A percentile compares a stretch with the other conserved stretches of the same genome.
Conservation (phyloP, 2,888 invertebrate genomes). For the Caenorhabditis sp. region DNA sequence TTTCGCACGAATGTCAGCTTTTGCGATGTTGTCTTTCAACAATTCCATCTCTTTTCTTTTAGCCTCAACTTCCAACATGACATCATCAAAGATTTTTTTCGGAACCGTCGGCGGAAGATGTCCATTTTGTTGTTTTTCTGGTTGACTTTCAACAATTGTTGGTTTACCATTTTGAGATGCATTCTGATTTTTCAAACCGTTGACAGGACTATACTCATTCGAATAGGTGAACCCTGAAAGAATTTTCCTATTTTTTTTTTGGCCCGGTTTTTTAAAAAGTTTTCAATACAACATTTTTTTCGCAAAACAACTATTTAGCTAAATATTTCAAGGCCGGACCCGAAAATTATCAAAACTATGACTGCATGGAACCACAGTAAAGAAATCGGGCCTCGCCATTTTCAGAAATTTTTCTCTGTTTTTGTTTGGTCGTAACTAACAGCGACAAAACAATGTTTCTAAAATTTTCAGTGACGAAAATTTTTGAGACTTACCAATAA, state of each 20-base stretch:
- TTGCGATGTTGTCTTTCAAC: slow-evolving; percentile 17
- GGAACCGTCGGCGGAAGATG: slow-evolving; percentile 8
- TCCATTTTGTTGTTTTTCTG: slow-evolving; percentile 8
- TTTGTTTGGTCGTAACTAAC: too few species aligned
- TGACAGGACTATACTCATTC: slow-evolving; percentile 74
- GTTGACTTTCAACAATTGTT: not conserved
- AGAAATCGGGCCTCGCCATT: too few species aligned
- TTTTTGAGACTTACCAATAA: slow-evolving; percentile 77
- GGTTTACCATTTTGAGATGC: slow-evolving; percentile 6
- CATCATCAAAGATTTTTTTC: slow-evolving; percentile 14
- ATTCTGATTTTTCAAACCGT: slow-evolving; percentile 3
- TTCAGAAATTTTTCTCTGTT: too few species aligned
- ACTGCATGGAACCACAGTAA: too few species aligned
- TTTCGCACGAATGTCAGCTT: slow-evolving; percentile 19
- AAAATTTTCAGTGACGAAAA: not conserved
- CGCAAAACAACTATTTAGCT: too few species aligned
- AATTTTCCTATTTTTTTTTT: not conserved
- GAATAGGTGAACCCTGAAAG: slow-evolving; percentile 88
- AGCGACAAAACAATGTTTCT: too few species aligned
- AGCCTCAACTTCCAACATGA: slow-evolving; percentile 6
- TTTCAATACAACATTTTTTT: too few species aligned
- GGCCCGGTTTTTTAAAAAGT: too few species aligned
- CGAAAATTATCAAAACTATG: too few species aligned
- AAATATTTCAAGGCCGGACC: too few species aligned
- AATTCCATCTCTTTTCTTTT: slow-evolving; percentile 23